Evolutionary conservation across 2,113 vertebrate species (phyloP).

Genomic region (Aramus guarauna): DNA sequence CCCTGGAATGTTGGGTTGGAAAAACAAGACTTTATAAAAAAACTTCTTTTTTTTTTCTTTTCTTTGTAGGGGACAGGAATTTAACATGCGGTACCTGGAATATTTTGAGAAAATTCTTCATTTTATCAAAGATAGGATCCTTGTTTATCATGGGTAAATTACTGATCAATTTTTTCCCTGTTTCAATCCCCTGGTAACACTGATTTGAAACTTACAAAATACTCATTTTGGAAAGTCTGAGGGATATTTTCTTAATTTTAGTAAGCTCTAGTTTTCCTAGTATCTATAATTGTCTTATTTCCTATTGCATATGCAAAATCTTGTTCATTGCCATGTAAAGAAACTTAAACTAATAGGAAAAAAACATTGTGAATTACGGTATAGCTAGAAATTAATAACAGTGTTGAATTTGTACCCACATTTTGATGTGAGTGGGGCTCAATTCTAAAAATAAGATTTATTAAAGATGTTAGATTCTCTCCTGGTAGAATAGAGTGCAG

Average conservation of each 20-base stretch:
- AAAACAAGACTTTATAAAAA: neutral
- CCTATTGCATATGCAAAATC: neutral
- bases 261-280: neutral
- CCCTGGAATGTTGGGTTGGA: neutral
- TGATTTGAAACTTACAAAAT: neutral
- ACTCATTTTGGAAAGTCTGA: neutral
- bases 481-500: neutral
- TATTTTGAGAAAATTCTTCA: constrained; percentile 96
- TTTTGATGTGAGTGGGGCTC: neutral
- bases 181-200: neutral
- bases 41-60: neutral
- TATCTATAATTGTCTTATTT: neutral
- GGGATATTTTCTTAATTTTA: neutral
- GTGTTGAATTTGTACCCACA: neutral
- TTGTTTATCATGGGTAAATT: constrained; percentile 93
- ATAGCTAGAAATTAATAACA: neutral
- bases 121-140: constrained; percentile 97
- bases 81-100: constrained; percentile 94
- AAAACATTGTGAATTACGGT: neutral
- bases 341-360: neutral
- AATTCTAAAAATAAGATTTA: neutral
- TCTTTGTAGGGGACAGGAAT: constrained; percentile 88
- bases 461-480: neutral
- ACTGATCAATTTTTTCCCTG: neutral
- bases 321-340: neutral